Conservation (phyloP, 64 coral and sea anemone genomes). For the Porites australiensis region DNA sequence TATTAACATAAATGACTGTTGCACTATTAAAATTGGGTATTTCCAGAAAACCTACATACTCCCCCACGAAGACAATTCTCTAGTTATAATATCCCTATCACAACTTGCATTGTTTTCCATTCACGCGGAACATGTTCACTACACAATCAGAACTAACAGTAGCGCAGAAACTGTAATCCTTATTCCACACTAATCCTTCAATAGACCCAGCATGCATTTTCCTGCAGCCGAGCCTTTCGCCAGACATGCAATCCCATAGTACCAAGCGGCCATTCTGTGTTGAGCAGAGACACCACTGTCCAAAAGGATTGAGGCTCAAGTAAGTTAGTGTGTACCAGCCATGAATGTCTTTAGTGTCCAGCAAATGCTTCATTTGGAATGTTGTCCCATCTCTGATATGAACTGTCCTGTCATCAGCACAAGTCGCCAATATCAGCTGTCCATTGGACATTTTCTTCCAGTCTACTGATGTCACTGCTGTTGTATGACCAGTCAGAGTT, state of each 20-base stretch:
- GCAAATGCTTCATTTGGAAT: slow-evolving; percentile 66
- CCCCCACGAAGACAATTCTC: too few relatives aligned
- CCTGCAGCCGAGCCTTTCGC: slow-evolving; percentile 65
- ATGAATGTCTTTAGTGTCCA: slow-evolving; percentile 72
- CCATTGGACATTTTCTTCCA: slow-evolving; percentile 84
- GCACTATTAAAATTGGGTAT: too few relatives aligned
- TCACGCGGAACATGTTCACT: slow-evolving; percentile 70
- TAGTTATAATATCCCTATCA: background rate
- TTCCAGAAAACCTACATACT: too few relatives aligned
- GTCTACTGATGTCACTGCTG: slow-evolving; percentile 92
- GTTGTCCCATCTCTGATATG: slow-evolving; percentile 70
- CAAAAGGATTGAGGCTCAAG: slow-evolving; percentile 73
- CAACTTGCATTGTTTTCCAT: slow-evolving; percentile 2
- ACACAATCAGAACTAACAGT: slow-evolving; percentile 97
- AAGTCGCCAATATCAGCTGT: slow-evolving; percentile 68
- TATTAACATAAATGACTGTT: too few relatives aligned
- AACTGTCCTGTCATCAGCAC: slow-evolving; percentile 93
- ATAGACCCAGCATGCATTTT: slow-evolving; percentile 92
- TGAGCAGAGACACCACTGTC: slow-evolving; percentile 81
- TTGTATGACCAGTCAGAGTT: slow-evolving; percentile 86
- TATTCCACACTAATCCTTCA: slow-evolving; percentile 85
- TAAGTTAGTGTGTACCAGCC: slow-evolving; percentile 95
- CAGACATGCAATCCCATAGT: slow-evolving; percentile 86
- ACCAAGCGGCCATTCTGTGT: slow-evolving; percentile 89
- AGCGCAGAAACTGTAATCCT: slow-evolving; percentile 69